A percentile compares a stretch with the other conserved stretches of the same genome.
Conservation (phyloP, 2,888 invertebrate species). For the Calameuta pallipes region DNA sequence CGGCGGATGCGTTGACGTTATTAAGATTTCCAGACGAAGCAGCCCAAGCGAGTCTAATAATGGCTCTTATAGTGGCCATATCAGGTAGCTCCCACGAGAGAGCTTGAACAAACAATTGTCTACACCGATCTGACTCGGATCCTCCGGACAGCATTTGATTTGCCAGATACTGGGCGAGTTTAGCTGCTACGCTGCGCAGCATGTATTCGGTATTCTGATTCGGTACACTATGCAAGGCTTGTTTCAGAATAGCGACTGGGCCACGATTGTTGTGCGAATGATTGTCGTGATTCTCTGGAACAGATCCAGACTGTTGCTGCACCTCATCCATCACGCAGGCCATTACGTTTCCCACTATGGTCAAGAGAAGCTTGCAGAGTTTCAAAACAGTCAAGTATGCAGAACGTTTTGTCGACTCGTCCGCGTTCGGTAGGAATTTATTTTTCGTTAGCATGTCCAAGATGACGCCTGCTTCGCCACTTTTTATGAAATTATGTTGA, state of each 20-base stretch:
- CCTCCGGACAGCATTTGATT: conserved; percentile 73
- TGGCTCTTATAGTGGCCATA: conserved; percentile 77
- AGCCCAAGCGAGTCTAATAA: conserved; percentile 84
- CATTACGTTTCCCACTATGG: conserved; percentile 85
- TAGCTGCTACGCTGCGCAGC: conserved; percentile 84
- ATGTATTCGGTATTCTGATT: conserved; percentile 87
- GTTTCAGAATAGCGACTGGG: conserved; percentile 74
- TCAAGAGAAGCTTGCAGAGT: conserved; percentile 88
- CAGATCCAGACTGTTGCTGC: conserved; percentile 65
- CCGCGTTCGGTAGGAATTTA: conserved; percentile 84
- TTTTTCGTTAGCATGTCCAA: conserved; percentile 87
- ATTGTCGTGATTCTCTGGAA: conserved; percentile 65
- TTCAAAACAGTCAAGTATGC: conserved; percentile 90
- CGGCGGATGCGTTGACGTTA: conserved; percentile 71
- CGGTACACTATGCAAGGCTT: conserved; percentile 86
- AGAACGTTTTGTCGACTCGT: conserved; percentile 81
- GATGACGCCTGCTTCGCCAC: conserved; percentile 76
- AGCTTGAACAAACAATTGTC: conserved; percentile 70
- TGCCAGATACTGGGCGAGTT: conserved; percentile 84
- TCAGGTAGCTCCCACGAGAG: conserved; percentile 80
- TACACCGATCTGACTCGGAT: conserved; percentile 68
- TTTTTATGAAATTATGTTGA: conserved; percentile 76
- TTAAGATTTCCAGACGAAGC: conserved; percentile 78
- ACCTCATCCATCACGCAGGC: conserved; percentile 72
- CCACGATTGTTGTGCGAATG: conserved; percentile 59